Evolutionary conservation across 1,140 invertebrate species (phyloP), one percentile per base, ranked within the genome.

Genomic region (Heliconius congener): DNA sequence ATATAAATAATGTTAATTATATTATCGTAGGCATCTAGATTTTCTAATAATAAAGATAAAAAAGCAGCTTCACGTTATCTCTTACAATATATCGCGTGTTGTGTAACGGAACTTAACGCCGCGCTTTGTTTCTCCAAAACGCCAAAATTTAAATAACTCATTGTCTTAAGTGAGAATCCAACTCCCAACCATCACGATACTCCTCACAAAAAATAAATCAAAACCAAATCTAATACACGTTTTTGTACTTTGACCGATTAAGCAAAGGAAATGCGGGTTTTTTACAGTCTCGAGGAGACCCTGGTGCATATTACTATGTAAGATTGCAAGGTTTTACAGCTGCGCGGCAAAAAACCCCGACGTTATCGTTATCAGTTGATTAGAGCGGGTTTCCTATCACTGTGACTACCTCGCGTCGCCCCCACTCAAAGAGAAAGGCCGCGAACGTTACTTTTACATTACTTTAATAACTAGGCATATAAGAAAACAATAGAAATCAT

Each of bases 331-430:
- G 78, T 74, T 71, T 19, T 60, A 37, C 74, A 72, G 55, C 55
- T n/a, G 81, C 72, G 77, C 60, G 74, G 55, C 70, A 81, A 84
- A 85, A 84, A 84, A 82, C 81, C 84, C 83, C 37, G 37, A 50
- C 46, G 34, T 77, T 81, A 77, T 78, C 78, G 71, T 81, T 87
- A 87, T 85, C 86, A 85, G 77, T 39, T 80, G 87, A 88, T 89
- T 85, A 86, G 80, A 83, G 76, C 75, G 85, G 82, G 78, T 83
- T 85, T 85, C 78, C 83, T 82, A 73, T 30, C 52, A 60, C 37
- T 77, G 37, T 79, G 79, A 77, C n/a, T 81, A 74, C 60, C 27
- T 8, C 3, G 57, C 57, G 23, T 8, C 57, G 9, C 57, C 23
- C 57, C 57, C 74, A 8, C 55, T 18, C n/a, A 23, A 37, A 75